Base-by-base conservation (phyloP, 2,888 invertebrate genomes). In the Pollenia griseotomentosa region DNA sequence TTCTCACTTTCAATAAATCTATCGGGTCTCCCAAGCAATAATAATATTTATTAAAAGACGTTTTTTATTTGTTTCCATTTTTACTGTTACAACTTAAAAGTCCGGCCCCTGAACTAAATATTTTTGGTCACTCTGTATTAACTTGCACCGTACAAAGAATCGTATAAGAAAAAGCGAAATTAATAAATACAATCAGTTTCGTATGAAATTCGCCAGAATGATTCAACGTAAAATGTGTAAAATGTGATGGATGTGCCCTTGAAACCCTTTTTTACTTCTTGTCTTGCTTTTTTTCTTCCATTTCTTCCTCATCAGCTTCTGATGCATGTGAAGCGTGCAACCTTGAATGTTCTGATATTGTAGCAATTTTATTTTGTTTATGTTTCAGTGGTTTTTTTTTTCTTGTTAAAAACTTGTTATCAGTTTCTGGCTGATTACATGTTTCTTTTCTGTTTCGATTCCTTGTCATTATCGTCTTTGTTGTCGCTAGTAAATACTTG, bases 181-280 rank as follows among this genome's bases (percentile, higher is more conserved):
- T 10, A 40, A 71, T 19, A 71, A 65, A 73, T 48, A 70, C 88
- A 90, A 90, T 90, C 87, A 89, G 89, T 88, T 85, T 81, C 40
- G 33, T 68, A 12, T 40, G 16, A 59, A 59, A 83, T 78, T 42
- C 89, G 89, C 89, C 90, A 89, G 88, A 89, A 88, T 87, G 77
- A 89, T 89, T 89, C 90, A 91, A 91, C 90, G 2, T 23, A 23
- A 23, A 89, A 68, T 73, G 57, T 73, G 42, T 40, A 83, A 65
- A 75, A 61, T 23, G 19, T 79, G 74, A 61, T 81, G 23, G 46
- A 55, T 71, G 44, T 79, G 77, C 65, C 63, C 77, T 86, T 83
- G 74, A 75, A 79, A 74, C 6, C 53, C 46, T 80, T 75, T 55
- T 48, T 19, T 70, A 59, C 9, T 40, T 57, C 44, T 19, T 11